phyloP scores from a whole-genome alignment of 2,113 vertebrate genomes.

The Diglossa brunneiventris region DNA sequence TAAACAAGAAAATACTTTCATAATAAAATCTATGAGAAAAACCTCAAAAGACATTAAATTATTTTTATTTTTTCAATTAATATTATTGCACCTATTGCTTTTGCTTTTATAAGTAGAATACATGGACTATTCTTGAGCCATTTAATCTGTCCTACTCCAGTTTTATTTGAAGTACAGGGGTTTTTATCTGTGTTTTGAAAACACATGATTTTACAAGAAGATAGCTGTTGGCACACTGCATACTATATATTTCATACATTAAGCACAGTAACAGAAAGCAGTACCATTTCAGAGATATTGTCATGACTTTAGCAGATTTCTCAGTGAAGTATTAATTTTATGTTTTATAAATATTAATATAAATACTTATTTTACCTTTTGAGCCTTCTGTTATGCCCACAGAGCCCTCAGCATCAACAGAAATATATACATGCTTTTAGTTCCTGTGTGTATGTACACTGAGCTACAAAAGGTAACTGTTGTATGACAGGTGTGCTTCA shows the following conservation, averaged over 20 bases:
- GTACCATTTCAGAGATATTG: not conserved
- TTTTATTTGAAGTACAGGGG: not conserved
- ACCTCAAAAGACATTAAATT: constrained; percentile 29
- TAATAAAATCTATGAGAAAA: constrained; percentile 35
- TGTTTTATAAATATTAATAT: not conserved
- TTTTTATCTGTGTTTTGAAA: not conserved
- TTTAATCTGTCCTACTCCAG: not conserved
- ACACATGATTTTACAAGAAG: not conserved
- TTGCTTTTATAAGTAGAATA: not conserved
- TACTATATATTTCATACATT: not conserved
- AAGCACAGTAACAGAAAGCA: not conserved
- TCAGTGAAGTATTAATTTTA: not conserved
- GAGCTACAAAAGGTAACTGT: not conserved
- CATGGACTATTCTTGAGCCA: not conserved
- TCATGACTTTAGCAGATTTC: not conserved
- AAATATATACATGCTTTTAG: not conserved
- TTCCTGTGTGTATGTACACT: not conserved
- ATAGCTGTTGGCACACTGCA: not conserved
- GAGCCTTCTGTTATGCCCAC: not conserved
- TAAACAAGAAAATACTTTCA: constrained; percentile 55
- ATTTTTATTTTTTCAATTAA: not conserved
- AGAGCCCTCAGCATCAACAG: not conserved
- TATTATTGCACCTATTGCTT: not conserved
- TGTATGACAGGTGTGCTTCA: not conserved
- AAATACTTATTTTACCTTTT: not conserved